Evolutionary conservation across 1,140 invertebrate species (phyloP), one percentile per base, ranked within the genome.

Genomic region (Pteromalus puparum): DNA sequence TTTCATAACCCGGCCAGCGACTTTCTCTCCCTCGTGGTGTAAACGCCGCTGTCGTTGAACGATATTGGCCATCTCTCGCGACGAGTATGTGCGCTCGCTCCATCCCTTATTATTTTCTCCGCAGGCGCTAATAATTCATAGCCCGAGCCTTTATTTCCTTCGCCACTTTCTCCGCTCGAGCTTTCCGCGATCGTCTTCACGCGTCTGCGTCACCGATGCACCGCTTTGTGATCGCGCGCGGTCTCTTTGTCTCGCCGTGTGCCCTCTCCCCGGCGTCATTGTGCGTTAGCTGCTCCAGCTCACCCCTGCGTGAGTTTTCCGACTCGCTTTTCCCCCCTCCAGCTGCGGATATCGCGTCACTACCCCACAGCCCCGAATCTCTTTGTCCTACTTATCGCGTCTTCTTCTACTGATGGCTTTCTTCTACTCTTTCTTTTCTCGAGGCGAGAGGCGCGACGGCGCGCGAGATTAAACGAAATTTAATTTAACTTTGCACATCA

Each of bases 341-440:
- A 28, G 34, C 21, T 26, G 34, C 30, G 30, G 70, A 1, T 9
- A 65, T 26, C 34, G 1, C 30, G 30, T 34, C 30, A 34, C 30
- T 34, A 34, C 30, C 30, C 30, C 9, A 10, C 13, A n/a, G 26
- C 61, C 30, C 72, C n/a, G 21, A 77, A 46, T 83, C 74, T 78
- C 82, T 83, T 83, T 83, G 82, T 83, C 67, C 82, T 34, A 72
- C 75, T 83, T 70, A 83, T 83, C 75, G 67, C 53, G 46, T 28
- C 26, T 61, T 18, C 48, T 53, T 53, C 18, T 21, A 4, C 48
- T 53, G 10, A 34, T n/a, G 30, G 10, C 9, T 53, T 15, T 53
- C 48, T 48, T 15, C 10, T 10, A n/a, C n/a, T n/a, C 10, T 53
- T 21, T 5, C 12, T 53, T 53, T 15, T 15, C 18, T 53, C 48